Base-by-base conservation (phyloP, 2,888 invertebrate genomes). In the Nipponacmea schrenckii region DNA sequence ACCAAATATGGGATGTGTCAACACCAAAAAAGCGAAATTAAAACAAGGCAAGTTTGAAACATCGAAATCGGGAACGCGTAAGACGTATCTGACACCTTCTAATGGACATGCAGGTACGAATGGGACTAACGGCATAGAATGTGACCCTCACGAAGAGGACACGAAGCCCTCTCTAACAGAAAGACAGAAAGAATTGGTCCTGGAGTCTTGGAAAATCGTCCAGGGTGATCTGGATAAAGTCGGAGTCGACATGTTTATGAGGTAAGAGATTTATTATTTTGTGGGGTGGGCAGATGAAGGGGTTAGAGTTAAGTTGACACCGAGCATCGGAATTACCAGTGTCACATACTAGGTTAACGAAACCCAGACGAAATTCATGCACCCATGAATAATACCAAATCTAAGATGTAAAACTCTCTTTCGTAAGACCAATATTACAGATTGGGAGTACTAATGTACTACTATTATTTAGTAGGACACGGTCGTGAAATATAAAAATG, bases 1-100 rank as follows among this genome's bases (percentile, higher is more conserved):
- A 50, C 14, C 20, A 50, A 20, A 24, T 10, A 56, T 56, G 56
- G 56, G 56, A 12, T 56, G 56, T 24, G 56, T 56, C 8, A 56
- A 56, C 24, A 24, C 56, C 20, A 56, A 20, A 56, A 56, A 56
- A 20, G 24, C 20, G 10, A 56, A 56, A 56, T 4, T 56, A 24
- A 56, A 56, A 24, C 56, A 56, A 56, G 56, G 56, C 20, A 56
- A 56, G 24, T 56, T 56, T 20, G 56, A 56, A 56, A 20, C 56
- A 10, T 56, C 56, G 12, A 56, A 56, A 56, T 56, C 56, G 12
- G 56, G 56, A 15, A 20, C 20, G 2, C 56, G 56, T 10, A 56
- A 56, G 24, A 56, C 56, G 14, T 56, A 56, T 14, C 24, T 56
- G 56, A 56, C 56, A 1, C n/a, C 56, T 12, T 39, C 39, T 5